phyloP scores from a whole-genome alignment of 2,797 vertebrate genomes.

The Pogoniulus pusillus region DNA sequence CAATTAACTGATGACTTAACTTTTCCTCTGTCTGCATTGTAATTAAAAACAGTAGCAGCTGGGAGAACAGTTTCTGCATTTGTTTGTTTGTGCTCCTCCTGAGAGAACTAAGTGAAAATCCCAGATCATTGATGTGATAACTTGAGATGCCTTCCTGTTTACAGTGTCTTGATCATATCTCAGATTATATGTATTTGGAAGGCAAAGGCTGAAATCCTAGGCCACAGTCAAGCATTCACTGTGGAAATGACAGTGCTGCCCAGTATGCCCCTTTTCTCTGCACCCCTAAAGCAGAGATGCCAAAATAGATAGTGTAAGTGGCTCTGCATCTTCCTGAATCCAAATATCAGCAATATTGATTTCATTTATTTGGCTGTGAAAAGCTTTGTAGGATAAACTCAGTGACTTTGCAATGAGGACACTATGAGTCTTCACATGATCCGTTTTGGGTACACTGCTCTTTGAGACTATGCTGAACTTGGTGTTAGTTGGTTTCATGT shows the following conservation, averaged over 20 bases:
- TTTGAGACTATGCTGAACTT: not conserved
- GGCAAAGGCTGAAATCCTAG: conserved; percentile 3
- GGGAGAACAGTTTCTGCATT: not conserved
- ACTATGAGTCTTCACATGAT: not conserved
- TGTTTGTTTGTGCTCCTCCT: not conserved
- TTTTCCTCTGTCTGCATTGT: not conserved
- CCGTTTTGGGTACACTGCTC: accelerated
- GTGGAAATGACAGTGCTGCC: not conserved
- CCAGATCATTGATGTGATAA: not conserved
- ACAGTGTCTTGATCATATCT: not conserved
- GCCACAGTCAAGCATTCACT: not conserved
- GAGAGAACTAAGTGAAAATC: conserved; percentile 29
- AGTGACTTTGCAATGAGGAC: not conserved
- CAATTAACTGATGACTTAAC: conserved; percentile 5
- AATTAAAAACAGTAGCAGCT: conserved; percentile 10
- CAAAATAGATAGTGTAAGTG: not conserved
- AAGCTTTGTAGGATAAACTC: not conserved
- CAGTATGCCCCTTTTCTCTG: not conserved
- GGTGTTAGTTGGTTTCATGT: not conserved
- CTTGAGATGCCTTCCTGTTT: conserved; percentile 18
- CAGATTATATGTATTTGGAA: not conserved
- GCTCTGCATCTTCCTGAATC: not conserved
- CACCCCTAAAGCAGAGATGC: not conserved
- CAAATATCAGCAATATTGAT: not conserved
- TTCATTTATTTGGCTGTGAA: not conserved